Evolutionary conservation across 2,113 vertebrate genomes (phyloP).

Genomic region (Aramus guarauna): DNA sequence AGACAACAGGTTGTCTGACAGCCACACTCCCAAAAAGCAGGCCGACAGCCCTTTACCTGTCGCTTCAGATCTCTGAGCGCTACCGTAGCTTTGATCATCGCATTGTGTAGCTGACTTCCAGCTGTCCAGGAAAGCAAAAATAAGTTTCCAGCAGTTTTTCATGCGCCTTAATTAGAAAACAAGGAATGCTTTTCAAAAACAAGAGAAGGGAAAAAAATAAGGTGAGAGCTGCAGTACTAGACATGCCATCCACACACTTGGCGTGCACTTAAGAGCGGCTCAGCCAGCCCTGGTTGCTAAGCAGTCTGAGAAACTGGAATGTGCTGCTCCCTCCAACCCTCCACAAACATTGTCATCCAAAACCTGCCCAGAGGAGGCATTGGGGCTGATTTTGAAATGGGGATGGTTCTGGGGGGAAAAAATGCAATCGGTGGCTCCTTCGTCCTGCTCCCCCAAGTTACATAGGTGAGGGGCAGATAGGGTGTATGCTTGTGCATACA

Average conservation of each 20-base stretch:
- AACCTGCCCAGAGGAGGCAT: not conserved
- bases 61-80: not conserved
- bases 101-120: not conserved
- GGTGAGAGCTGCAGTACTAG: not conserved
- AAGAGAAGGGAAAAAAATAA: not conserved
- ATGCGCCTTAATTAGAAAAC: constrained; percentile 37
- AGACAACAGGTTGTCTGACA: not conserved
- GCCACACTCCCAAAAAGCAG: not conserved
- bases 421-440: not conserved
- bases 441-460: rapidly evolving
- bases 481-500: rapidly evolving
- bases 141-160: not conserved
- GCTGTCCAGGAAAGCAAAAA: constrained; percentile 7
- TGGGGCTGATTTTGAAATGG: not conserved
- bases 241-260: not conserved
- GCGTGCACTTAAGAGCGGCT: not conserved
- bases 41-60: not conserved
- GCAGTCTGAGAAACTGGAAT: constrained; percentile 58
- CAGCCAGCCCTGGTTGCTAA: constrained; percentile 65
- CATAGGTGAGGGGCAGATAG: rapidly evolving
- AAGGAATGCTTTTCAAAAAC: constrained; percentile 28
- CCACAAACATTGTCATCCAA: not conserved
- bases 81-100: not conserved
- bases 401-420: too few relatives aligned
- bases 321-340: constrained; percentile 3